phyloP scores from a whole-genome alignment of 2,113 vertebrate genomes.

The Amazona vittata region DNA sequence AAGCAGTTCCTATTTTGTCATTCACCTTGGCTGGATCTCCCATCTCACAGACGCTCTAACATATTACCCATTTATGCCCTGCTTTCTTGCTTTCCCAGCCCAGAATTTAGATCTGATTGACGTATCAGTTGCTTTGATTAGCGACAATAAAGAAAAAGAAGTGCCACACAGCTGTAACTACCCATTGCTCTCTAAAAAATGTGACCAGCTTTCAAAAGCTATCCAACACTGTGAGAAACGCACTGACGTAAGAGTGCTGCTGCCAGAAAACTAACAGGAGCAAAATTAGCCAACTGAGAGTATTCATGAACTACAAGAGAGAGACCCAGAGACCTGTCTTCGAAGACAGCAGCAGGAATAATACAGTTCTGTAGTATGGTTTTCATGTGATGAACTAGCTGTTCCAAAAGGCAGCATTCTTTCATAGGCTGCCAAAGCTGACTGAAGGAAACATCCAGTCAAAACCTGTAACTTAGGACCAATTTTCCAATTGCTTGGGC shows the following conservation, averaged over 20 bases:
- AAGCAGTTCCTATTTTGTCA: neutral
- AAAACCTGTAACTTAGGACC: slow-evolving; percentile 9
- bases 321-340: neutral
- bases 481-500: slow-evolving; percentile 19
- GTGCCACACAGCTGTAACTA: neutral
- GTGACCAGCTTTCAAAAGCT: slow-evolving; percentile 19
- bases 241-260: neutral
- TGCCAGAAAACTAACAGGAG: slow-evolving; percentile 27
- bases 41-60: neutral
- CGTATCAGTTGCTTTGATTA: neutral
- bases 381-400: slow-evolving; percentile 25
- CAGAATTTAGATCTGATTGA: neutral
- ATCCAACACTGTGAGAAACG: neutral
- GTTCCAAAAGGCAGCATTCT: neutral
- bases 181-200: neutral
- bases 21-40: neutral
- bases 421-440: slow-evolving; percentile 47
- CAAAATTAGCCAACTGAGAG: slow-evolving; percentile 27
- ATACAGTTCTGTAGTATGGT: neutral
- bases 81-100: neutral
- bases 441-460: slow-evolving; percentile 37
- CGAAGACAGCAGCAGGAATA: slow-evolving; percentile 17
- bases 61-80: neutral
- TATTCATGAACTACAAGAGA: slow-evolving; percentile 2
- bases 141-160: neutral